Base-by-base conservation (phyloP, 2,113 vertebrate genomes). In the Sturnira hondurensis region DNA sequence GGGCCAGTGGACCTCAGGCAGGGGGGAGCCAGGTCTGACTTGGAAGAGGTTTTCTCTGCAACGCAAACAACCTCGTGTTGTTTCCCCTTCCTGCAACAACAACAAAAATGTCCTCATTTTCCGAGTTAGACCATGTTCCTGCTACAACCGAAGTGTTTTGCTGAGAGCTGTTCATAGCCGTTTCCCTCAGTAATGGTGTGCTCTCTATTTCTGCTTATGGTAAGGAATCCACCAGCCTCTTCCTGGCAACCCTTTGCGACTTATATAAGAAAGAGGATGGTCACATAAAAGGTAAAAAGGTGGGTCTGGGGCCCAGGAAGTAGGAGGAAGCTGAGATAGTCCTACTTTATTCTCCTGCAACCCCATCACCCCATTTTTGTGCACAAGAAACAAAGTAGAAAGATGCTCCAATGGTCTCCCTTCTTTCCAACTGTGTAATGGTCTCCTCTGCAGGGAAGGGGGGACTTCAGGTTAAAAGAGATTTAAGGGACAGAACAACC, bases 21-120 rank as follows among this genome's bases (percentile, higher is more conserved):
- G 31, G 22, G 3, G 50, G 22, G 26, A 61, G 47, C 45, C 68
- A 68, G 13, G 70, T 50, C 47, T 91, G 63, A 63, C 65, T 50
- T 56, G 20, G 1, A 47, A 68, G 77, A 77, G 92, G 97, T 84
- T 91, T 95, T 98, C 96, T 77, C 95, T 97, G 96, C 70, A 94
- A 93, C 92, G 94, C 94, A 98, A 96, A 98, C 97, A 98, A 92
- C 73, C 86, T 86, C 93, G 11, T 20, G 45, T 87, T 98, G 97
- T 98, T 98, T 98, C 98, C 97, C 97, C 96, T 93, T 97, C 96
- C 95, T 97, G 93, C 70, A 95, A 91, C 78, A 31, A 78, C 67
- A 61, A 56, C 65, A 61, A 92, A 84, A 67, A 77, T 76, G n/a
- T 43, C 43, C 28, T 98, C 93, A 95, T 76, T 97, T 98, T 98